Base-by-base conservation (phyloP, 2,888 invertebrate genomes). In the Lithophane socia region DNA sequence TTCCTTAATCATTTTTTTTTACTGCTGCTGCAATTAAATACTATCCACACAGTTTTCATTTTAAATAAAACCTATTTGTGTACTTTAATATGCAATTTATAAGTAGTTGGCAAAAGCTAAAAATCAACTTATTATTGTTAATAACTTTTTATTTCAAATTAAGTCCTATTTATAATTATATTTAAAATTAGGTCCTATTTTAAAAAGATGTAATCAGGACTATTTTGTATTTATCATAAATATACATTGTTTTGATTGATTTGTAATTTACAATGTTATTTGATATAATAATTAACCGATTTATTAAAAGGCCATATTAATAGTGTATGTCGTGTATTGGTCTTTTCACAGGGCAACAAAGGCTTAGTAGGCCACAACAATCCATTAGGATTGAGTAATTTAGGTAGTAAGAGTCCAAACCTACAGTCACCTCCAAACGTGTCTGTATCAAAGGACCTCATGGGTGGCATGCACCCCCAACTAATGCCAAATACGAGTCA, bases 381-480 rank as follows among this genome's bases (percentile, higher is more conserved):
- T 92, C 97, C 98, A 71, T 97, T 98, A 97, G 97, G 97, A 83
- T 97, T 98, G 94, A 98, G 97, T 92, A 98, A 98, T 91, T 96
- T 98, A 93, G 98, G 98, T 85, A 98, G 97, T 95, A 98, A 98
- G 94, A 98, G 98, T 94, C 98, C 98, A 84, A 98, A 98, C 93
- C 96, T 98, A 93, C 98, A 98, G 94, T 98, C 98, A 75, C 98
- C 98, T 77, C 98, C 98, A 68, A 98, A 98, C 91, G 98, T 98
- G 89, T 98, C 98, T 84, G 98, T 98, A 83, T 98, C 98, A 87
- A 98, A 98, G 95, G 98, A 98, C 88, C 98, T 98, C 87, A 98
- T 98, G 95, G 97, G 98, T 92, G 97, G 97, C 77, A 95, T 97
- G 92, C 97, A 97, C 95, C 97, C 98, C 82, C 98, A 98, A 97